Percentiles rank a stretch among this genome's conserved stretches.
These are phyloP conservation scores for Netelia fuscicornis DNA, from an alignment of 2,888 invertebrate genomes.

Conservation along the genomic window DNA sequence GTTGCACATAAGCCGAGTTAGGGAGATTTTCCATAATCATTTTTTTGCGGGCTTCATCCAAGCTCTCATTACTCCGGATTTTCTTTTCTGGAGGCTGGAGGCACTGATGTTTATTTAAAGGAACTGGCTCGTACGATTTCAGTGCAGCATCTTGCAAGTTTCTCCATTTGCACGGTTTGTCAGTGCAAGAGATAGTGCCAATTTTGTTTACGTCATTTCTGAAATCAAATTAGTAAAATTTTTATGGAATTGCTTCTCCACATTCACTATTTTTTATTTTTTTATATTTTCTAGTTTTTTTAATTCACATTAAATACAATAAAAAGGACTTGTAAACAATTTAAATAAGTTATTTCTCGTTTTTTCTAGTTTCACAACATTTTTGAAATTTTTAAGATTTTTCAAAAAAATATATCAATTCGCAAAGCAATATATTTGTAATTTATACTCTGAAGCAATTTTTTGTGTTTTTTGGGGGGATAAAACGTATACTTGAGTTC, in stretches of 20 bases:
- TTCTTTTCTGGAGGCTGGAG: constrained; percentile 34
- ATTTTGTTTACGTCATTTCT: constrained; percentile 35
- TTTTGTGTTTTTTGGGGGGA: too few species aligned
- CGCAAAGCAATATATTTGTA: too few species aligned
- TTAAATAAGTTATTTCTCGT: too few species aligned
- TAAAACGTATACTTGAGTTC: constrained; percentile 1
- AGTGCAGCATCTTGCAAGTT: constrained; percentile 42
- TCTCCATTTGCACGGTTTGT: constrained; percentile 62
- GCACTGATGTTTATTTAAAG: constrained; percentile 58
- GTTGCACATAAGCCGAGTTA: constrained; percentile 22
- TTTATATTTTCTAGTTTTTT: too few species aligned
- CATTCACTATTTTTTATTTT: constrained; percentile 27
- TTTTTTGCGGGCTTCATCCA: constrained; percentile 20
- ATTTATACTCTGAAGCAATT: too few species aligned
- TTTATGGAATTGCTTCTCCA: constrained; percentile 4
- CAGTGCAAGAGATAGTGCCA: constrained; percentile 55
- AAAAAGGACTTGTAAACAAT: too few species aligned
- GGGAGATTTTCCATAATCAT: constrained; percentile 13
- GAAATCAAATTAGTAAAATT: background rate
- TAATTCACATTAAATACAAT: too few species aligned
- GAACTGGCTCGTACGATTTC: constrained; percentile 40
- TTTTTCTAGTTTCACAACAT: too few species aligned
- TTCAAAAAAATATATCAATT: too few species aligned
- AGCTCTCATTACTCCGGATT: constrained; percentile 6
- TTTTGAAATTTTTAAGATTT: too few species aligned